Evolutionary conservation across 1,140 invertebrate genomes (phyloP).

Genomic region (Macrostomum lignano): DNA sequence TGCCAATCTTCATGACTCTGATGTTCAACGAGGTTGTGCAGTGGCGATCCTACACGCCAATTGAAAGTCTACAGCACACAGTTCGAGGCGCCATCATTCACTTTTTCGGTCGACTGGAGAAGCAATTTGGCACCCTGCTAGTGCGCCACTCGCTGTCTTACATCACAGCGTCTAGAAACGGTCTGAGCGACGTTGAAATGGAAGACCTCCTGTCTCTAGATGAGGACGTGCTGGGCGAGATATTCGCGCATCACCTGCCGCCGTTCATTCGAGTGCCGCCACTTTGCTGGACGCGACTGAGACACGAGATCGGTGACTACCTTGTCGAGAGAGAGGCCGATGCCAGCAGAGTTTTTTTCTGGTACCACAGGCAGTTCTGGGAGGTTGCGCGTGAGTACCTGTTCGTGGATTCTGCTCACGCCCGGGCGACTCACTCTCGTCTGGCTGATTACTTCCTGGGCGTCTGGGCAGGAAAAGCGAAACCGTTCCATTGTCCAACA

Average conservation of each 20-base stretch:
- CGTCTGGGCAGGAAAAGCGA: conserved; percentile 61
- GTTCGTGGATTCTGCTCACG: conserved; percentile 84
- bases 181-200: conserved; percentile 63
- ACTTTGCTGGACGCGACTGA: conserved; percentile 67
- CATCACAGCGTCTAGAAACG: conserved; percentile 67
- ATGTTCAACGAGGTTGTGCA: conserved; percentile 57
- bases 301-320: conserved; percentile 77
- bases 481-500: conserved; percentile 58
- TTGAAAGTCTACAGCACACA: conserved; percentile 61
- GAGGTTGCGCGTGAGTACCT: conserved; percentile 49
- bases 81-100: conserved; percentile 94
- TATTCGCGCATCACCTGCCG: conserved; percentile 88
- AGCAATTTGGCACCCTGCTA: conserved; percentile 52
- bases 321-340: conserved; percentile 77
- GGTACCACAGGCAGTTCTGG: conserved; percentile 46
- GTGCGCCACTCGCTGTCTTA: conserved; percentile 75
- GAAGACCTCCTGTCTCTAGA: conserved; percentile 76
- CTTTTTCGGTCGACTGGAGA: conserved; percentile 70
- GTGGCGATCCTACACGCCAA: conserved; percentile 80
- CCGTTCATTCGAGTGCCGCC: conserved; percentile 75
- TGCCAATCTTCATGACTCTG: conserved; percentile 85
- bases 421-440: conserved; percentile 75
- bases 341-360: conserved; percentile 78
- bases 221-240: conserved; percentile 61
- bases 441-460: conserved; percentile 90